phyloP scores from a whole-genome alignment of 1,140 invertebrate genomes.

The Zaprionus camerounensis region DNA sequence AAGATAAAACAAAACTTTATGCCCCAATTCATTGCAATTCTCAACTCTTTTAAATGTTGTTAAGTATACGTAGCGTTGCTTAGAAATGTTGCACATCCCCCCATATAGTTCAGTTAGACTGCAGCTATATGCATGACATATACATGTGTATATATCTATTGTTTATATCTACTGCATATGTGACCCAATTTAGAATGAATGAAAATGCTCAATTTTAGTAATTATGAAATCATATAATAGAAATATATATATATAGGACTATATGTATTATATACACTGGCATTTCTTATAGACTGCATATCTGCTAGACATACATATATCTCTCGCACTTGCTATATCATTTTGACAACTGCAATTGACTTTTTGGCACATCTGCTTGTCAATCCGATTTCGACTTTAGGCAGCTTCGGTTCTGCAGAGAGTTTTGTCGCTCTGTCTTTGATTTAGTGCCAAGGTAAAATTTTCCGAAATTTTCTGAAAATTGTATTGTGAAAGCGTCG shows the following conservation, averaged over 20 bases:
- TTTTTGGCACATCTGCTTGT: slow-evolving; percentile 35
- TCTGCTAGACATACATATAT: background rate
- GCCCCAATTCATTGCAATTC: background rate
- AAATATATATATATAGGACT: background rate
- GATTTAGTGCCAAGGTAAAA: slow-evolving; percentile 77
- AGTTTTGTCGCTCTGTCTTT: slow-evolving; percentile 39
- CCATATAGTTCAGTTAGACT: background rate
- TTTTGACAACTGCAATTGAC: slow-evolving; percentile 41
- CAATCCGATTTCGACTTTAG: slow-evolving; percentile 6
- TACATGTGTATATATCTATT: background rate
- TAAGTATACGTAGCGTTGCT: background rate
- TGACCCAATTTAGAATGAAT: slow-evolving; percentile 24
- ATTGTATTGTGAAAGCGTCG: slow-evolving; percentile 1
- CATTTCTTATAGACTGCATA: background rate
- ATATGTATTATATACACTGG: background rate
- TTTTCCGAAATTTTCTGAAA: slow-evolving; percentile 41
- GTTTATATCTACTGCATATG: background rate
- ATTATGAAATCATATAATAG: slow-evolving; percentile 18
- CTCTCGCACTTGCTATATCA: background rate
- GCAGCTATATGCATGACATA: background rate
- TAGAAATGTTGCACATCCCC: background rate
- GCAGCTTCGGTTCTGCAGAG: background rate
- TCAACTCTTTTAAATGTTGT: background rate
- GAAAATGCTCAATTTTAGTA: slow-evolving; percentile 10
- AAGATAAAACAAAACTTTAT: background rate